These are phyloP conservation scores for Acyrthosiphon pisum DNA, from an alignment of 1,140 invertebrate species.

Conservation along the genomic window DNA sequence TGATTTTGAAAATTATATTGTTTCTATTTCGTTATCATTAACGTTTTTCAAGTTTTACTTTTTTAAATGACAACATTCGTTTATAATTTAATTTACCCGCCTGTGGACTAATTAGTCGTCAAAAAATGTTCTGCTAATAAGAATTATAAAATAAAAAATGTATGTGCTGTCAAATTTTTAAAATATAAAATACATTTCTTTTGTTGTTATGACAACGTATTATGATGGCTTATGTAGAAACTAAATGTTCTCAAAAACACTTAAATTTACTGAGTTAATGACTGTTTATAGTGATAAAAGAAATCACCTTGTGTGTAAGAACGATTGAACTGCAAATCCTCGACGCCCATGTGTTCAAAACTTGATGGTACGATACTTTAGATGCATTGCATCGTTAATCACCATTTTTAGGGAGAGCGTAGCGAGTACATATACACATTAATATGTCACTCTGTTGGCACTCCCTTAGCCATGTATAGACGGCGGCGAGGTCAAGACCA, in stretches of 20 bases:
- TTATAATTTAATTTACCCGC: neutral
- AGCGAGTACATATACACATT: neutral
- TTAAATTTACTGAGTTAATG: neutral
- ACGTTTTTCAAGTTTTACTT: neutral
- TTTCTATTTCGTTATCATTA: neutral
- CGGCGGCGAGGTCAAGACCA: slow-evolving; percentile 4
- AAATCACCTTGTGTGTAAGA: neutral
- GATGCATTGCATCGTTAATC: slow-evolving; percentile 1
- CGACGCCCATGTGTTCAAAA: neutral
- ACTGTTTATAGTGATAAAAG: neutral
- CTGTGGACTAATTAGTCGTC: neutral
- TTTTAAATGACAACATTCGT: neutral
- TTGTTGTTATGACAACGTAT: neutral
- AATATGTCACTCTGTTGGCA: slow-evolving; percentile 32
- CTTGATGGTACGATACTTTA: neutral
- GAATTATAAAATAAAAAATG: too few relatives aligned
- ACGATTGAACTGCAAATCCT: neutral
- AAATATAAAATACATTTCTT: neutral
- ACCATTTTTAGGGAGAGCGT: neutral
- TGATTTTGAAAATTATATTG: neutral
- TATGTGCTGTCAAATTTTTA: neutral
- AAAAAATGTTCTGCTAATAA: neutral
- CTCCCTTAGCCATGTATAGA: neutral
- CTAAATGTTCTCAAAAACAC: neutral
- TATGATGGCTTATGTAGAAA: neutral